Evolutionary conservation across 2,113 vertebrate species (phyloP).

Genomic region (Anthoscopus minutus): DNA sequence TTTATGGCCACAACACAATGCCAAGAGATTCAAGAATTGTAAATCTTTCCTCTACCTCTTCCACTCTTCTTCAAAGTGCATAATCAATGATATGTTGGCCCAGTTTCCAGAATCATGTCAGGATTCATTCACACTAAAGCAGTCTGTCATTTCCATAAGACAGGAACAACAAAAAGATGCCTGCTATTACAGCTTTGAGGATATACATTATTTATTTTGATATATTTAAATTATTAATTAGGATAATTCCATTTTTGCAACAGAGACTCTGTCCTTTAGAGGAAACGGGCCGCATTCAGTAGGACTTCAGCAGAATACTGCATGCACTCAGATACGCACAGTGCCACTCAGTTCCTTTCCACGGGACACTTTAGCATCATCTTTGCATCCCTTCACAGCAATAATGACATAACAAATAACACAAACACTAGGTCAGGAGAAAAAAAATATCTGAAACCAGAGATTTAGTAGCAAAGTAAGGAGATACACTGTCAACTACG

Average conservation of each 20-base stretch:
- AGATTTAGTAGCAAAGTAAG: background rate
- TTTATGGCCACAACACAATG: background rate
- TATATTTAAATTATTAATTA: conserved; percentile 64
- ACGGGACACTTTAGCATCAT: background rate
- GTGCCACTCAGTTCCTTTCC: background rate
- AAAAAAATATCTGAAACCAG: background rate
- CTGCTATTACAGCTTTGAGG: conserved; percentile 32
- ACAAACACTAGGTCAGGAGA: background rate
- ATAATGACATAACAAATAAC: background rate
- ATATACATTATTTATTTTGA: conserved; percentile 63
- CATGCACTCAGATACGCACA: background rate
- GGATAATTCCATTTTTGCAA: conserved; percentile 44
- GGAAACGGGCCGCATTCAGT: background rate
- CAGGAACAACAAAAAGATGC: conserved; percentile 37
- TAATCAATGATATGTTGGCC: conserved; percentile 48
- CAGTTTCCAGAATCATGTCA: conserved; percentile 36
- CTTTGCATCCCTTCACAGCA: background rate
- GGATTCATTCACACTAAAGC: conserved; percentile 53
- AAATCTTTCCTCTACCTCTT: conserved; percentile 21
- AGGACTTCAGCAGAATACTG: background rate
- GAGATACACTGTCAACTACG: background rate
- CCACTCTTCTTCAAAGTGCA: conserved; percentile 48
- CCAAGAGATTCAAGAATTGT: background rate
- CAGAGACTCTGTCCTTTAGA: background rate
- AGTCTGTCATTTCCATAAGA: conserved; percentile 17